A percentile compares a stretch with the other conserved stretches of the same genome.
phyloP scores from a whole-genome alignment of 2,113 vertebrate species.

The Leucosticte australis region DNA sequence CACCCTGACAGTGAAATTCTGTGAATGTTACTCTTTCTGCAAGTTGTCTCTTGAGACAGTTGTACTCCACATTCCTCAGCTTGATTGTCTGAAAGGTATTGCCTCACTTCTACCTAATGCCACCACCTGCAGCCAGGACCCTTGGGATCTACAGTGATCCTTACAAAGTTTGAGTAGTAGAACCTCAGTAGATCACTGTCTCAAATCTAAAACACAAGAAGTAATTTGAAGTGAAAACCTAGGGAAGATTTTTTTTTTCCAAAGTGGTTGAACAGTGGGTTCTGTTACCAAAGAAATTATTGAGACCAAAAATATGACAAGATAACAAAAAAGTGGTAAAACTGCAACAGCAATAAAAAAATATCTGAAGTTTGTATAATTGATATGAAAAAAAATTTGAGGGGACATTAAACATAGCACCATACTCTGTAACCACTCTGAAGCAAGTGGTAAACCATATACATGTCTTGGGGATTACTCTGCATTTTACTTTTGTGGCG shows the following conservation, averaged over 20 bases:
- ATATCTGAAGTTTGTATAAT: neutral
- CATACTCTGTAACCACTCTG: neutral
- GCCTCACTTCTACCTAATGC: neutral
- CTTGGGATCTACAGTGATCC: neutral
- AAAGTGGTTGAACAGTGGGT: neutral
- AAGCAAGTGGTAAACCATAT: neutral
- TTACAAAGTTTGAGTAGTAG: neutral
- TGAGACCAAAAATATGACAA: neutral
- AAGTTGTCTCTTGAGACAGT: neutral
- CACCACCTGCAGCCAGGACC: neutral
- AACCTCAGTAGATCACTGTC: neutral
- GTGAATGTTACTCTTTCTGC: neutral
- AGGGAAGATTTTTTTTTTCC: neutral
- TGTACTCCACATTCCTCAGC: neutral
- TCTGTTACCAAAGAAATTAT: neutral
- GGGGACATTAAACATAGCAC: neutral
- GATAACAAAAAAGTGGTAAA: neutral
- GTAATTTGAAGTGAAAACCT: neutral
- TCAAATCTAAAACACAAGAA: neutral
- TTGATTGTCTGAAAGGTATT: neutral
- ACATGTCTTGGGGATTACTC: fast-evolving
- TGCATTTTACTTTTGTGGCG: neutral
- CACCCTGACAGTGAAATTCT: neutral
- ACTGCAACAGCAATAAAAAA: neutral
- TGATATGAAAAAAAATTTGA: neutral